These are phyloP conservation scores for Pammene aurita DNA, from an alignment of 2,888 invertebrate genomes.

Conservation along the genomic window DNA sequence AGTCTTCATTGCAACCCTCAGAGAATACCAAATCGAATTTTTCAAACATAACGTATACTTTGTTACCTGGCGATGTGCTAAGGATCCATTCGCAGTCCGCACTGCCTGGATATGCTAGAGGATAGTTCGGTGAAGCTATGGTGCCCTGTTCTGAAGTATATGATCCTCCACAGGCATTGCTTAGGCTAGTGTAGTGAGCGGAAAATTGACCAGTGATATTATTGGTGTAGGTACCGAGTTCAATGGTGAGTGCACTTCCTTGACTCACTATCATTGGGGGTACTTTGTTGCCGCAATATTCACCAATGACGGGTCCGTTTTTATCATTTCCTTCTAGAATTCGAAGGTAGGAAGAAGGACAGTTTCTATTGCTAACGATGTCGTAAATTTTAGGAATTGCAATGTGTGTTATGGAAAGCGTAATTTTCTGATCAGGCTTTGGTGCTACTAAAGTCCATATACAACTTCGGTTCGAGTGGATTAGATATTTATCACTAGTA, in stretches of 20 bases:
- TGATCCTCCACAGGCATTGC: slow-evolving; percentile 91
- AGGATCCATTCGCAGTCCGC: slow-evolving; percentile 90
- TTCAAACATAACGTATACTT: slow-evolving; percentile 85
- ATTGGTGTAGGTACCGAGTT: slow-evolving; percentile 63
- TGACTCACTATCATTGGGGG: slow-evolving; percentile 87
- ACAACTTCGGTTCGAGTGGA: slow-evolving; percentile 81
- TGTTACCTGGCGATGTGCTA: slow-evolving; percentile 85
- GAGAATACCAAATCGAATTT: slow-evolving; percentile 87
- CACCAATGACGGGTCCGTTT: slow-evolving; percentile 85
- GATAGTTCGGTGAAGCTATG: slow-evolving; percentile 94
- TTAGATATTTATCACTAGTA: slow-evolving; percentile 62
- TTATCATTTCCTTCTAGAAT: slow-evolving; percentile 88
- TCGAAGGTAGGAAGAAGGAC: slow-evolving; percentile 71
- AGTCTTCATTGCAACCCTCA: slow-evolving; percentile 91
- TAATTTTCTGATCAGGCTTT: slow-evolving; percentile 84
- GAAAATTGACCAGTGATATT: slow-evolving; percentile 63
- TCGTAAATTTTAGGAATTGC: slow-evolving; percentile 63
- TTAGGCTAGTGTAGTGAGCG: slow-evolving; percentile 73
- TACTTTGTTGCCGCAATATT: slow-evolving; percentile 85
- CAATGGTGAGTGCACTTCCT: slow-evolving; percentile 85
- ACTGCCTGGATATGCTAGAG: slow-evolving; percentile 86
- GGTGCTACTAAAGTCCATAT: slow-evolving; percentile 87
- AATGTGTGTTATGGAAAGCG: slow-evolving; percentile 86
- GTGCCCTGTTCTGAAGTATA: slow-evolving; percentile 87
- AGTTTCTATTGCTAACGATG: slow-evolving; percentile 57